Evolutionary conservation across 2,888 invertebrate species (phyloP).

Genomic region (Lacanobia wlatinum): DNA sequence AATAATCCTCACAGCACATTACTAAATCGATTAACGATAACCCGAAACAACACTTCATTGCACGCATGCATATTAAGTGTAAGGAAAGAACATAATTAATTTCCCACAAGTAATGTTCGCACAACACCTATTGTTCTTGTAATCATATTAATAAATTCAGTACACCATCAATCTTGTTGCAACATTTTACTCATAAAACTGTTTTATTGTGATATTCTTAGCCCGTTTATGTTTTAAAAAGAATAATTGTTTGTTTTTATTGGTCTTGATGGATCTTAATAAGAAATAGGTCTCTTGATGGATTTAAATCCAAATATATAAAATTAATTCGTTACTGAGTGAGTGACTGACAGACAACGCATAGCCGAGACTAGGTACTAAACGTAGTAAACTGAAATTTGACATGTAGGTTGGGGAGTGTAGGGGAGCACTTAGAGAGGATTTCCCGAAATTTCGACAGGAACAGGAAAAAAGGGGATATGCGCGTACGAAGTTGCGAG

Average conservation of each 20-base stretch:
- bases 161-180: conserved; percentile 46
- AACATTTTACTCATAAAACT: conserved; percentile 16
- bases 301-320: no score
- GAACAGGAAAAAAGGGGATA: no score
- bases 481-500: no score
- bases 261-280: neutral
- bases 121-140: conserved; percentile 51
- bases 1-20: neutral
- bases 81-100: conserved; percentile 43
- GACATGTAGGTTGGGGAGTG: no score
- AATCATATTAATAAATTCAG: conserved; percentile 42
- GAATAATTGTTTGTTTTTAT: neutral
- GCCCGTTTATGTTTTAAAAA: neutral
- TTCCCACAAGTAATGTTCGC: conserved; percentile 52
- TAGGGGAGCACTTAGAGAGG: no score
- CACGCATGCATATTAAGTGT: conserved; percentile 29
- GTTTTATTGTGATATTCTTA: conserved; percentile 8
- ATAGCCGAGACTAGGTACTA: no score
- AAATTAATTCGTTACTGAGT: no score
- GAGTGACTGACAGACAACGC: no score
- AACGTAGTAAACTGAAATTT: no score
- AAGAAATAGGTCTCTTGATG: neutral
- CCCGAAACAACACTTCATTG: conserved; percentile 28
- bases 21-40: conserved; percentile 38
- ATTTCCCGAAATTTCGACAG: no score